phyloP scores from a whole-genome alignment of 2,888 invertebrate genomes.

The Diploptera punctata region DNA sequence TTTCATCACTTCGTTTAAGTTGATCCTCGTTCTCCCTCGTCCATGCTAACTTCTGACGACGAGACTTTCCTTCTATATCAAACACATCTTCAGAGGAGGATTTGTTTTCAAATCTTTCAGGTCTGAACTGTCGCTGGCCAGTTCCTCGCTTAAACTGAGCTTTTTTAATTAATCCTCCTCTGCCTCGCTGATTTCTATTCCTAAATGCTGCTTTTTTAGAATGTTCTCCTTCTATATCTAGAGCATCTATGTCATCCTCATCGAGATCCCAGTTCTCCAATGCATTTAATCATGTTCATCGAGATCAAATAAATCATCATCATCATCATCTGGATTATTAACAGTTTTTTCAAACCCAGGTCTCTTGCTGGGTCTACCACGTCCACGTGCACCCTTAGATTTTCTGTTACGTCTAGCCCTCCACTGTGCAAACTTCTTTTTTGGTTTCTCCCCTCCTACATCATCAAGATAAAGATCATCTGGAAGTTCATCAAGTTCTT shows the following conservation, averaged over 20 bases:
- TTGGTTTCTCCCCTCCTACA: constrained; percentile 22
- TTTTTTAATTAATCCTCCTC: constrained; percentile 9
- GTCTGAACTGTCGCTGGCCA: constrained; percentile 1
- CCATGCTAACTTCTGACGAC: not conserved
- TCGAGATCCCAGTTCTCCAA: constrained; percentile 35
- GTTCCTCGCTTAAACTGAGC: not conserved
- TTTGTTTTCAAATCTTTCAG: not conserved
- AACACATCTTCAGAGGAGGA: constrained; percentile 24
- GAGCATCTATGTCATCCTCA: not conserved
- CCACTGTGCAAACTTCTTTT: not conserved
- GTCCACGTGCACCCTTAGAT: not conserved
- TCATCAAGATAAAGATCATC: constrained; percentile 37
- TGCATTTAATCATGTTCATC: constrained; percentile 18
- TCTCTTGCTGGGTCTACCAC: not conserved
- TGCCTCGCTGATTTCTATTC: not conserved
- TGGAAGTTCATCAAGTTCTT: constrained; percentile 29
- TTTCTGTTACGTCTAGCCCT: not conserved
- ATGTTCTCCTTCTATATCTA: not conserved
- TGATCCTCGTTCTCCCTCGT: constrained; percentile 1
- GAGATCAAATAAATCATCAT: constrained; percentile 1
- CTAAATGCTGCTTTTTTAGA: not conserved
- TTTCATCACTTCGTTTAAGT: not conserved
- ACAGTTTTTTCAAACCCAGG: not conserved
- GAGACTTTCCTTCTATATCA: constrained; percentile 35
- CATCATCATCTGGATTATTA: not conserved